phyloP scores from a whole-genome alignment of 1,140 invertebrate species.

The Brachionus rotundiformis region DNA sequence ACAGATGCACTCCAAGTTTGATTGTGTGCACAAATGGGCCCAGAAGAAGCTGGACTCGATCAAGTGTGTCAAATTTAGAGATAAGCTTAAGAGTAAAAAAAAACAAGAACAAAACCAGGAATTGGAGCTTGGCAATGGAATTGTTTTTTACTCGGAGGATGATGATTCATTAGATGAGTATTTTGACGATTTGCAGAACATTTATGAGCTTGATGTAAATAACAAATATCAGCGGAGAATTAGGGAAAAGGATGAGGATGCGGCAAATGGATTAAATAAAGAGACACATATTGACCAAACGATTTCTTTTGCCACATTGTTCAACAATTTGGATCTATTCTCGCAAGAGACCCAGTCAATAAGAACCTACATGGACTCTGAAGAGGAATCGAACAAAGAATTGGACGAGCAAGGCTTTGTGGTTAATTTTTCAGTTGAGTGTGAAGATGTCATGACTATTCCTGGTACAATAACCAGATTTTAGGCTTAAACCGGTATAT shows the following conservation, averaged over 20 bases:
- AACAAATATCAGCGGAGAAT: background rate
- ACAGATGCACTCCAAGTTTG: background rate
- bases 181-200: background rate
- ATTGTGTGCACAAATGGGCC: background rate
- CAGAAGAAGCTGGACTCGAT: background rate
- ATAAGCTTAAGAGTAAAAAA: background rate
- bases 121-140: background rate
- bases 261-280: background rate
- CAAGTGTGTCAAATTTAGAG: background rate
- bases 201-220: background rate
- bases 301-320: background rate
- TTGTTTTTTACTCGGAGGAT: background rate
- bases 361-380: background rate
- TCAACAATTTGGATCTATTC: background rate
- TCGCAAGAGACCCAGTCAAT: conserved; percentile 6
- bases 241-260: background rate
- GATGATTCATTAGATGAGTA: background rate
- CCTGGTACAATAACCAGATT: background rate
- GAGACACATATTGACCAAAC: background rate
- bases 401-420: background rate
- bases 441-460: background rate
- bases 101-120: background rate
- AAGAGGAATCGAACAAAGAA: background rate
- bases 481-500: background rate
- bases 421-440: background rate